Evolutionary conservation across 1,140 invertebrate species (phyloP).

Genomic region (Lordiphosa stackelbergi): DNA sequence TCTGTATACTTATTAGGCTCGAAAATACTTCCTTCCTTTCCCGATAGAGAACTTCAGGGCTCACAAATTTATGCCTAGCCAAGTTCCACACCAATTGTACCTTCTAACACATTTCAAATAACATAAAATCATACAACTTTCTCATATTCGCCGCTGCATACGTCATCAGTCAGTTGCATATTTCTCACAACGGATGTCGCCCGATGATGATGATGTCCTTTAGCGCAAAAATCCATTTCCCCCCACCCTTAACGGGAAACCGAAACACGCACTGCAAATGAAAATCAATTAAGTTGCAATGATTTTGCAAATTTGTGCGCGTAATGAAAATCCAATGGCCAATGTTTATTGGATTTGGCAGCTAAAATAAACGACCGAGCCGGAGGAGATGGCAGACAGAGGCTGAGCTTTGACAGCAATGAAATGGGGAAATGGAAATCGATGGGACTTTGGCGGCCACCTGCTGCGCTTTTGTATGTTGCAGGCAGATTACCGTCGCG

Average conservation of each 20-base stretch:
- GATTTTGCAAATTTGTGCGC: conserved; percentile 59
- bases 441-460: conserved; percentile 51
- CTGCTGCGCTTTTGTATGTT: conserved; percentile 57
- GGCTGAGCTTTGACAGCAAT: conserved; percentile 36
- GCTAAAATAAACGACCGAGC: conserved; percentile 23
- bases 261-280: conserved; percentile 33
- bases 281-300: conserved; percentile 69
- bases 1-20: too few relatives aligned
- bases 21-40: too few relatives aligned
- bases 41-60: not conserved
- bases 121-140: conserved; percentile 2
- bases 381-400: not conserved
- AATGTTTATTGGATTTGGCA: conserved; percentile 68
- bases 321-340: conserved; percentile 43
- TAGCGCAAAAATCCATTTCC: conserved; percentile 14
- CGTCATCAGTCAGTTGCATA: not conserved
- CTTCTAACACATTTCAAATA: conserved; percentile 56
- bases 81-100: conserved; percentile 41
- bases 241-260: conserved; percentile 11
- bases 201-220: not conserved
- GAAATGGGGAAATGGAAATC: conserved; percentile 55
- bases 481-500: conserved; percentile 11
- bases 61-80: conserved; percentile 26
- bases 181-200: conserved; percentile 21
- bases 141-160: conserved; percentile 28